Conservation (phyloP, 2,797 vertebrate genomes). For the Triplophysa bombifrons region DNA sequence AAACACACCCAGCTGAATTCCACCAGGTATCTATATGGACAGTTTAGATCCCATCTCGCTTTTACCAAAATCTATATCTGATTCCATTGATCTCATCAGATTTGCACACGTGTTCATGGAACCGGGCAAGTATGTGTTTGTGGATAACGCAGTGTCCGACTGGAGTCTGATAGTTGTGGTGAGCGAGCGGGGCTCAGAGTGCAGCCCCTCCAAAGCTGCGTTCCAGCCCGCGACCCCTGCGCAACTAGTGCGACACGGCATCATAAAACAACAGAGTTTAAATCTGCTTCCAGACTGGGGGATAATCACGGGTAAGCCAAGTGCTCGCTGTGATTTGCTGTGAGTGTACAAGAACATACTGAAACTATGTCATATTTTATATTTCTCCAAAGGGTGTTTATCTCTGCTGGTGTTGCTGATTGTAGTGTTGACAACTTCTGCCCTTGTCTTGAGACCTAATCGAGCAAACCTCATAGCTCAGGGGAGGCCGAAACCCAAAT, state of each 20-base stretch:
- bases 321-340: background rate
- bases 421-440: slow-evolving; percentile 75
- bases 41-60: background rate
- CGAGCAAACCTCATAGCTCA: slow-evolving; percentile 69
- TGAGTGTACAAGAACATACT: background rate
- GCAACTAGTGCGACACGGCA: slow-evolving; percentile 80
- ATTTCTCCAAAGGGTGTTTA: slow-evolving; percentile 74
- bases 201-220: slow-evolving; percentile 66
- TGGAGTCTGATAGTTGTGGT: slow-evolving; percentile 83
- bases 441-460: slow-evolving; percentile 79
- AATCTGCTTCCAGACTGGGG: slow-evolving; percentile 88
- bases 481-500: slow-evolving; percentile 79
- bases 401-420: slow-evolving; percentile 76
- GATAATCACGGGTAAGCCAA: slow-evolving; percentile 77
- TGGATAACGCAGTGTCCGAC: slow-evolving; percentile 78
- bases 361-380: slow-evolving; percentile 14
- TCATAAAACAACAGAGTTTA: slow-evolving; percentile 75
- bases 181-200: slow-evolving; percentile 75
- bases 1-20: slow-evolving; percentile 83
- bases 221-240: slow-evolving; percentile 88
- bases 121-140: slow-evolving; percentile 86
- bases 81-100: slow-evolving; percentile 64
- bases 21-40: slow-evolving; percentile 42
- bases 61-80: background rate
- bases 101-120: slow-evolving; percentile 91